A percentile compares a stretch with the other conserved stretches of the same genome.
These are phyloP conservation scores for Syngnathoides biaculeatus DNA, from an alignment of 2,113 vertebrate genomes.

Conservation along the genomic window DNA sequence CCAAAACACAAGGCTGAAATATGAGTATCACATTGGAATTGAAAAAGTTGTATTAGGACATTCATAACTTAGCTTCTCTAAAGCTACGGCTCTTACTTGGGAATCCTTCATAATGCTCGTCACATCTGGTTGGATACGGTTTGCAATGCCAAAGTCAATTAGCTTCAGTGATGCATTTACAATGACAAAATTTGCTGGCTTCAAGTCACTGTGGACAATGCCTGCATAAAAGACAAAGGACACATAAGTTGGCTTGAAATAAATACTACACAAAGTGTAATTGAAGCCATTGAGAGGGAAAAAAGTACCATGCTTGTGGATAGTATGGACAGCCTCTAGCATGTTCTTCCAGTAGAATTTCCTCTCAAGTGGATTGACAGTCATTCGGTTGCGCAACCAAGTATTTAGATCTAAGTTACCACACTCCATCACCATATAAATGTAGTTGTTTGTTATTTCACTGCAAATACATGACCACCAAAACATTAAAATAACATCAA, in stretches of 20 bases:
- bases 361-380: constrained; percentile 84
- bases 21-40: too few species aligned
- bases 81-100: constrained; percentile 71
- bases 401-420: constrained; percentile 95
- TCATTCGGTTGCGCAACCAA: constrained; percentile 91
- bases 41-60: background rate
- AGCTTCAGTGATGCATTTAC: constrained; percentile 93
- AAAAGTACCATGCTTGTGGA: constrained; percentile 94
- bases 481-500: background rate
- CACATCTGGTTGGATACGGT: constrained; percentile 93
- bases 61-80: background rate
- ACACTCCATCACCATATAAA: constrained; percentile 98
- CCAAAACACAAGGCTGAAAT: too few species aligned
- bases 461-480: constrained; percentile 63
- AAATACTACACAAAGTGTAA: background rate
- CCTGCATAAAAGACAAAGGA: constrained; percentile 65
- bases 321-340: constrained; percentile 94
- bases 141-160: constrained; percentile 97
- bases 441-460: constrained; percentile 86
- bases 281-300: background rate
- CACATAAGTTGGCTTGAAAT: background rate
- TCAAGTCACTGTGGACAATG: constrained; percentile 96
- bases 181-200: constrained; percentile 95
- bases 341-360: constrained; percentile 98
- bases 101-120: constrained; percentile 97